These are phyloP conservation scores for Mechanitis messenoides DNA, from an alignment of 2,888 invertebrate genomes.

Conservation along the genomic window DNA sequence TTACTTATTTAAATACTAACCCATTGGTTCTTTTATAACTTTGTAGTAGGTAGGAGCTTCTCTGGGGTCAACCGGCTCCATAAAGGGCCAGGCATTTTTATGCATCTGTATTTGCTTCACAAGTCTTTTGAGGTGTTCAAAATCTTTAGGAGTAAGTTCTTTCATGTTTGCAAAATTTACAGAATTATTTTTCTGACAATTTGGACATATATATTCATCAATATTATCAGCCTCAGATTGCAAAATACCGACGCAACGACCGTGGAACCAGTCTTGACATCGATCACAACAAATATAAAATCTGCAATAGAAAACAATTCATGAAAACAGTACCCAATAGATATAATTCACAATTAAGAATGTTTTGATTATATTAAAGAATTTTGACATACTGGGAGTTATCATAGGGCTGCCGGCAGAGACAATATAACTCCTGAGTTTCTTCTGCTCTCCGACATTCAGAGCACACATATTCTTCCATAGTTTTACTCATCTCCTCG, in stretches of 20 bases:
- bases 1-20: slow-evolving; percentile 79
- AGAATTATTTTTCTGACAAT: slow-evolving; percentile 92
- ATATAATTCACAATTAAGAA: background rate
- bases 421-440: slow-evolving; percentile 95
- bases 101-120: slow-evolving; percentile 94
- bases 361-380: slow-evolving; percentile 8
- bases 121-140: slow-evolving; percentile 88
- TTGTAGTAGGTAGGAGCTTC: slow-evolving; percentile 98
- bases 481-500: slow-evolving; percentile 91
- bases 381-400: slow-evolving; percentile 89
- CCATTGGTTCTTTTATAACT: slow-evolving; percentile 97
- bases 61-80: slow-evolving; percentile 96
- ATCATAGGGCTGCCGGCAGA: slow-evolving; percentile 97
- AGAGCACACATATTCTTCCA: slow-evolving; percentile 92
- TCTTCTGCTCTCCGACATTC: slow-evolving; percentile 91
- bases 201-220: slow-evolving; percentile 97
- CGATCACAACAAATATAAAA: slow-evolving; percentile 99
- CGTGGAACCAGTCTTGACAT: slow-evolving; percentile 99
- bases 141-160: slow-evolving; percentile 85
- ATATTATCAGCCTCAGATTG: slow-evolving; percentile 96
- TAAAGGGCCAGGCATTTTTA: slow-evolving; percentile 98
- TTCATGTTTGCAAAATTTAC: slow-evolving; percentile 95
- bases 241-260: slow-evolving; percentile 95
- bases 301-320: slow-evolving; percentile 66
- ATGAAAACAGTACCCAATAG: background rate